phyloP scores from a whole-genome alignment of 2,888 invertebrate species.

The Buathra laborator region DNA sequence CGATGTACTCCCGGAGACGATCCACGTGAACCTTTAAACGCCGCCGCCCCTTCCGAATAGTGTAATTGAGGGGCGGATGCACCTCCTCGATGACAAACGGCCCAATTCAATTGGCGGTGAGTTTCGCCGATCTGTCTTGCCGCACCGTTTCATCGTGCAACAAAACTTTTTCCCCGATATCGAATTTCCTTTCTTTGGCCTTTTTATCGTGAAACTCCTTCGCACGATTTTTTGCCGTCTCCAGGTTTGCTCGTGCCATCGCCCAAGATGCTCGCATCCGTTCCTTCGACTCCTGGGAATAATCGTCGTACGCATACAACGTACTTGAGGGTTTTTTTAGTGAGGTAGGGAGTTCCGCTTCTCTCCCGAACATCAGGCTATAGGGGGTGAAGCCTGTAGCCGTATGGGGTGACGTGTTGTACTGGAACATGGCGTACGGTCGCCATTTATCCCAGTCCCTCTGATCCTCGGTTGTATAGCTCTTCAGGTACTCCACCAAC shows the following conservation, averaged over 20 bases:
- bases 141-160: conserved; percentile 7
- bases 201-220: background rate
- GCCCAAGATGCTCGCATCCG: conserved; percentile 1
- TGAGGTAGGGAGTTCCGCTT: too few species aligned
- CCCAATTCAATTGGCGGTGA: background rate
- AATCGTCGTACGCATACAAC: too few species aligned
- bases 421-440: too few species aligned
- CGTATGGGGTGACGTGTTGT: too few species aligned
- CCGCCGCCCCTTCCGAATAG: too few species aligned
- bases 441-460: too few species aligned
- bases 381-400: too few species aligned
- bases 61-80: background rate
- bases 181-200: background rate
- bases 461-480: too few species aligned
- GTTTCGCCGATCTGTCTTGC: background rate
- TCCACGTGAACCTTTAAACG: too few species aligned
- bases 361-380: too few species aligned
- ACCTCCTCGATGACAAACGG: background rate
- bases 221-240: background rate
- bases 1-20: background rate
- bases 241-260: background rate
- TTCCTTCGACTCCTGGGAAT: background rate
- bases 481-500: too few species aligned
- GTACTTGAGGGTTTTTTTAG: too few species aligned
- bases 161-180: background rate